Conservation (phyloP, 2,113 vertebrate species). For the Mus spicilegus region DNA sequence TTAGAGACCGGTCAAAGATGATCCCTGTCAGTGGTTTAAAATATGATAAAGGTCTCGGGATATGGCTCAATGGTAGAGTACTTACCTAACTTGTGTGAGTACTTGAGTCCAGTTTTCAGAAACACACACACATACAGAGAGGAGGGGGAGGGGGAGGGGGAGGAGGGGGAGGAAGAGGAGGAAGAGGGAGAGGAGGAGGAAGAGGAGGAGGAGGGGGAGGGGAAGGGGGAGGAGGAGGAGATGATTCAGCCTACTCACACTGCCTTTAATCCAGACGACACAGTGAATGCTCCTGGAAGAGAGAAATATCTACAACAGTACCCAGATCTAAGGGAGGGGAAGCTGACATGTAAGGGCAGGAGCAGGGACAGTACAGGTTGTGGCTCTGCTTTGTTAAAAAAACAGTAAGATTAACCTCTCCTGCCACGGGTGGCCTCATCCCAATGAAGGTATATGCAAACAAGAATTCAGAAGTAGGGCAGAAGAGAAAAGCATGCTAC, state of each 20-base stretch:
- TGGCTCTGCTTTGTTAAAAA: background rate
- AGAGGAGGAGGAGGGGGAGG: background rate
- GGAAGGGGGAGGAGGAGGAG: background rate
- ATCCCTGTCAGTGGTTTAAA: background rate
- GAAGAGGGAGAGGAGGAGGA: too few species aligned
- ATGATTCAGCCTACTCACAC: background rate
- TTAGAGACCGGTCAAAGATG: background rate
- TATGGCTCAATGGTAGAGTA: background rate
- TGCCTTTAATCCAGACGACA: background rate
- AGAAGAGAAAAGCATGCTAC: background rate
- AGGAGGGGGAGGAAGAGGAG: too few species aligned
- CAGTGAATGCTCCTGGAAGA: background rate
- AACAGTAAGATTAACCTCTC: background rate
- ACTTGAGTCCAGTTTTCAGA: background rate
- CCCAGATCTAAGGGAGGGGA: background rate
- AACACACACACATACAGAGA: background rate
- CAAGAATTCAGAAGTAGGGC: background rate
- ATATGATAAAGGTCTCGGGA: background rate
- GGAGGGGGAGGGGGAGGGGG: background rate
- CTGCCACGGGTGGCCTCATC: rapidly evolving
- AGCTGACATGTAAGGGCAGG: background rate
- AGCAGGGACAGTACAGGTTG: rapidly evolving
- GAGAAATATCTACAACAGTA: background rate
- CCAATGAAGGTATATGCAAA: background rate
- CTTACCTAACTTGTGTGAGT: background rate